Evolutionary conservation across 1,140 invertebrate species (phyloP).

Genomic region (Lineus longissimus): DNA sequence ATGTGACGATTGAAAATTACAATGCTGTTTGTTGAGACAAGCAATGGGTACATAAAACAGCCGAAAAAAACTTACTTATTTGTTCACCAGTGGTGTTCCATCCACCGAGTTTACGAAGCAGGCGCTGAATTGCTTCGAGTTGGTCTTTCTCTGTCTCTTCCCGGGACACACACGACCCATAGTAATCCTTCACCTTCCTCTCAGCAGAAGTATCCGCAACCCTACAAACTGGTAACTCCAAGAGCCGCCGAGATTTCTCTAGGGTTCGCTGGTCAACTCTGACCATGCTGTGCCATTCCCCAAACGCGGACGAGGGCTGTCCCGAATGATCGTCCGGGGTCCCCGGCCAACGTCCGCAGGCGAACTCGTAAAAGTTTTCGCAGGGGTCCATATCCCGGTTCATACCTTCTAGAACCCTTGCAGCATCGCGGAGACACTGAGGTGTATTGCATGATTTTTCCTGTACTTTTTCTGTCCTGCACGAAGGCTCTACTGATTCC

Average conservation of each 20-base stretch:
- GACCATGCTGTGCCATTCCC: conserved; percentile 20
- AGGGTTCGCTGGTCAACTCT: conserved; percentile 34
- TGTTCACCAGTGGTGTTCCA: too few relatives aligned
- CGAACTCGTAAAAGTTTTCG: conserved; percentile 59
- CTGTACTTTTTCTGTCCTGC: too few relatives aligned
- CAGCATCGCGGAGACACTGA: conserved; percentile 33
- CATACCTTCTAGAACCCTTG: conserved; percentile 39
- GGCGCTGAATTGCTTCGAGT: too few relatives aligned
- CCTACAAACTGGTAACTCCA: conserved; percentile 26
- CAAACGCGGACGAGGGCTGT: neutral
- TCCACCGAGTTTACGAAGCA: too few relatives aligned
- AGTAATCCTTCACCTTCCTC: conserved; percentile 43
- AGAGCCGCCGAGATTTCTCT: conserved; percentile 28
- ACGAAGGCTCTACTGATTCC: too few relatives aligned
- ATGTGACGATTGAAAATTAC: too few relatives aligned
- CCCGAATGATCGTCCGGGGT: conserved; percentile 17
- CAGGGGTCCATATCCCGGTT: conserved; percentile 57
- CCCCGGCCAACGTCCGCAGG: conserved; percentile 52
- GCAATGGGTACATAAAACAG: too few relatives aligned
- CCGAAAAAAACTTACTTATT: too few relatives aligned
- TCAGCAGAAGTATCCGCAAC: conserved; percentile 32
- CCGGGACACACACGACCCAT: conserved; percentile 29
- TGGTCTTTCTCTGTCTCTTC: too few relatives aligned
- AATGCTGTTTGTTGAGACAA: too few relatives aligned
- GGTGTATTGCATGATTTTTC: conserved; percentile 22